Evolutionary conservation across 2,113 vertebrate genomes (phyloP).

Genomic region (Perccottus glenii): DNA sequence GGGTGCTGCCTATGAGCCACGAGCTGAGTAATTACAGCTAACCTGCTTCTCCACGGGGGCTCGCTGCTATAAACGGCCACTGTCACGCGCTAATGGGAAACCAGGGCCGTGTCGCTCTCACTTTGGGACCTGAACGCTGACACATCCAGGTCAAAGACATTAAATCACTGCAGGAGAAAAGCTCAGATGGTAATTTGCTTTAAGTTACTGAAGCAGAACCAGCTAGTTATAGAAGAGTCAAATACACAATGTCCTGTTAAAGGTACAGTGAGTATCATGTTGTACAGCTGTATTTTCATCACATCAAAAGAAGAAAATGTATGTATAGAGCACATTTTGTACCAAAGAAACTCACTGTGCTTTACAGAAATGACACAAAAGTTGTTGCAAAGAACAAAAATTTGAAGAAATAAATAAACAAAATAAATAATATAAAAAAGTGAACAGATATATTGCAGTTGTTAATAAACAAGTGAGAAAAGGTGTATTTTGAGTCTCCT

Average conservation of each 20-base stretch:
- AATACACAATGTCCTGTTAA: background rate
- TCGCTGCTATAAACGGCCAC: constrained; percentile 41
- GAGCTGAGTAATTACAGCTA: constrained; percentile 63
- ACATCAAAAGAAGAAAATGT: no score
- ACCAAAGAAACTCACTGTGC: no score
- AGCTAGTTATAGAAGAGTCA: background rate
- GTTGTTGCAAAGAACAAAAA: no score
- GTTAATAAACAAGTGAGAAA: no score
- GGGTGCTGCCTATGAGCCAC: constrained; percentile 27
- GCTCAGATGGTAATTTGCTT: constrained; percentile 3
- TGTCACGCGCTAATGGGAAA: constrained; percentile 51
- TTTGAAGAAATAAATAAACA: no score
- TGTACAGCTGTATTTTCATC: no score
- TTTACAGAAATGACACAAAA: no score
- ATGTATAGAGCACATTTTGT: no score
- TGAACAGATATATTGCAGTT: no score
- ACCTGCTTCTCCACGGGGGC: constrained; percentile 57
- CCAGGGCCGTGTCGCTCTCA: constrained; percentile 12
- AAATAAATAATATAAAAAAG: no score
- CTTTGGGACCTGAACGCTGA: constrained; percentile 30
- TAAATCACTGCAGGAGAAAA: constrained; percentile 12
- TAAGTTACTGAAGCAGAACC: constrained; percentile 2
- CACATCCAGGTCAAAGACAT: constrained; percentile 43
- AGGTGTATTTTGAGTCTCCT: no score
- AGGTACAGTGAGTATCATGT: background rate